These are phyloP conservation scores for Labeo rohita DNA, from an alignment of 2,113 vertebrate genomes.

Conservation along the genomic window DNA sequence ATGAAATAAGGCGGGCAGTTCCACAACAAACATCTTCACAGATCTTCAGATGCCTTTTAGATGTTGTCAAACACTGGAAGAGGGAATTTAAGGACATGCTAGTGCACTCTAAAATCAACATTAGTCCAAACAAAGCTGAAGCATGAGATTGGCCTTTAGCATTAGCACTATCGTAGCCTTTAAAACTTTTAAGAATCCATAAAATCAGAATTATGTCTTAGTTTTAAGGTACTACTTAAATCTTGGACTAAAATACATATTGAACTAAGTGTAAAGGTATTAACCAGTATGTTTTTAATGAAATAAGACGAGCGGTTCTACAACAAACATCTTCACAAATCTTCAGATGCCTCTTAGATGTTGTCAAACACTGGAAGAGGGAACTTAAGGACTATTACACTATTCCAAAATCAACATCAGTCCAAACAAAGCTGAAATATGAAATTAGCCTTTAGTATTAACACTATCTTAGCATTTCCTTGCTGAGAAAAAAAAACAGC, in stretches of 20 bases:
- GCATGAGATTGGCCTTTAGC: neutral
- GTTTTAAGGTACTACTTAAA: neutral
- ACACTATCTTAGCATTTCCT: neutral
- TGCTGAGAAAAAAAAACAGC: no score
- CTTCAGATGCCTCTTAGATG: neutral
- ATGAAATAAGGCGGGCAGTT: neutral
- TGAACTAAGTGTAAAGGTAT: neutral
- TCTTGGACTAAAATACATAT: no score
- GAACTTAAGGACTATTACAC: neutral
- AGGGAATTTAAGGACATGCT: neutral
- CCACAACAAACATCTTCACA: conserved; percentile 7
- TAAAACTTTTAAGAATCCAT: neutral
- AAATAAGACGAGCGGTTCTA: neutral
- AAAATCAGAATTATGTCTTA: no score
- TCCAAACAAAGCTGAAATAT: neutral
- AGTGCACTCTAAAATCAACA: neutral
- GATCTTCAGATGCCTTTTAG: neutral
- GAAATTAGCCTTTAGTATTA: neutral
- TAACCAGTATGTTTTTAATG: neutral
- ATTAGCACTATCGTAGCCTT: neutral
- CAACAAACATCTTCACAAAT: conserved; percentile 1
- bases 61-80: neutral
- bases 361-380: neutral
- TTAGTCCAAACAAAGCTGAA: neutral
- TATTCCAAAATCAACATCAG: neutral